Base-by-base conservation (phyloP, 2,888 invertebrate genomes). In the Lamproptera curius region DNA sequence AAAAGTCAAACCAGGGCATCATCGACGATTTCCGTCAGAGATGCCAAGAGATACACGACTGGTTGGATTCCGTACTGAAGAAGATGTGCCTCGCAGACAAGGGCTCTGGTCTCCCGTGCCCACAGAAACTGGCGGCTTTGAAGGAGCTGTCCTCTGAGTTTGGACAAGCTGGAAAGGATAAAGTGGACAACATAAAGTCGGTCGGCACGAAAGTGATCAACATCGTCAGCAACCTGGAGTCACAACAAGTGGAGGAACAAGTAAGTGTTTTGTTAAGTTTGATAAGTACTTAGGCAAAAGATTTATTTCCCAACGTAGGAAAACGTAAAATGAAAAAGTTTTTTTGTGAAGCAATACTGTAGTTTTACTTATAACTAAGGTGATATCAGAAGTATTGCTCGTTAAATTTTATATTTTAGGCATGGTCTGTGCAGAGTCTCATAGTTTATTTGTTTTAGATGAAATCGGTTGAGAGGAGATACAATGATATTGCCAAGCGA, bases 181-280 rank as follows among this genome's bases (percentile, higher is more conserved):
- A 92, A 63, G 85, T 96, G 15, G 92, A 92, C 33, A 91, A 91
- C 51, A 90, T 95, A 0, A 94, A 93, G 69, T 73, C 87, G 36
- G 89, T 94, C 40, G 93, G 93, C 1, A 87, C 90, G 1, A 90
- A 92, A 70, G 94, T 95, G 5, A 92, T 92, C 49, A 93, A 94
- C 53, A 92, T 94, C 16, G 94, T 96, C 9, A 95, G 94, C 72
- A 96, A 96, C 73, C 84, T 96, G 55, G 97, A 97, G 69, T 93
- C 94, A 0, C 96, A 97, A 69, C 96, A 97, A 83, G 93, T 97
- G 1, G 96, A 96, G 70, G 97, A 97, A 72, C 95, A 95, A 77
- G 90, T 91, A 70, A 70, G 74, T 16, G 5, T 16, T 16, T 16
- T 4, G 5, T 23, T 17, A n/a, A 42, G 4, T 5, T 20, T 20